Percentiles rank a stretch among this genome's conserved stretches.
These are phyloP conservation scores for Terrapene triunguis DNA, from an alignment of 2,113 vertebrate species.

Conservation along the genomic window DNA sequence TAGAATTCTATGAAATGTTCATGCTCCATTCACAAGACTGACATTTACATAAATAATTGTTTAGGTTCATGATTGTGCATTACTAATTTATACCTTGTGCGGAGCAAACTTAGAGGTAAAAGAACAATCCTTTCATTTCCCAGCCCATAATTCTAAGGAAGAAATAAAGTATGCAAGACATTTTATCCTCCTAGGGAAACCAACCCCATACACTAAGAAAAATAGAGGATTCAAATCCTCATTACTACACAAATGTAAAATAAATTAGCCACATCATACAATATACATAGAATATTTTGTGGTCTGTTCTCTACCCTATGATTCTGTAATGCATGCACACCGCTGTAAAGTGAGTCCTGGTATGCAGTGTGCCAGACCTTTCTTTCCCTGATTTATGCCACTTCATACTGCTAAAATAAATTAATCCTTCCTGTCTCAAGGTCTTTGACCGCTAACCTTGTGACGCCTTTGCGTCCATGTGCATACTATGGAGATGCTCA, in stretches of 20 bases:
- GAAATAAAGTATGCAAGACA: conserved; percentile 33
- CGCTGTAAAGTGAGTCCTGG: accelerated
- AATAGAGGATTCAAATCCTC: neutral
- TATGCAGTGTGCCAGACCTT: neutral
- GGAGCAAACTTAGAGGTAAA: conserved; percentile 29
- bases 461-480: neutral
- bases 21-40: neutral
- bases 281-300: accelerated
- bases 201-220: neutral
- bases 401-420: neutral
- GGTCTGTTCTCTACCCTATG: neutral
- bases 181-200: conserved; percentile 42
- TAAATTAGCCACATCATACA: accelerated
- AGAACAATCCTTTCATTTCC: conserved; percentile 39
- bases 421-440: neutral
- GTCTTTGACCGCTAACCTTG: neutral
- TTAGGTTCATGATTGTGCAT: neutral
- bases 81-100: conserved; percentile 47
- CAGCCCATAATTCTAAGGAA: conserved; percentile 2
- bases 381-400: neutral
- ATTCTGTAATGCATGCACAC: neutral
- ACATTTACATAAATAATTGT: conserved; percentile 52
- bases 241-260: neutral
- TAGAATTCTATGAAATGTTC: neutral
- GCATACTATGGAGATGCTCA: neutral